phyloP scores from a whole-genome alignment of 2,113 vertebrate genomes.

The Pluvianellus socialis region DNA sequence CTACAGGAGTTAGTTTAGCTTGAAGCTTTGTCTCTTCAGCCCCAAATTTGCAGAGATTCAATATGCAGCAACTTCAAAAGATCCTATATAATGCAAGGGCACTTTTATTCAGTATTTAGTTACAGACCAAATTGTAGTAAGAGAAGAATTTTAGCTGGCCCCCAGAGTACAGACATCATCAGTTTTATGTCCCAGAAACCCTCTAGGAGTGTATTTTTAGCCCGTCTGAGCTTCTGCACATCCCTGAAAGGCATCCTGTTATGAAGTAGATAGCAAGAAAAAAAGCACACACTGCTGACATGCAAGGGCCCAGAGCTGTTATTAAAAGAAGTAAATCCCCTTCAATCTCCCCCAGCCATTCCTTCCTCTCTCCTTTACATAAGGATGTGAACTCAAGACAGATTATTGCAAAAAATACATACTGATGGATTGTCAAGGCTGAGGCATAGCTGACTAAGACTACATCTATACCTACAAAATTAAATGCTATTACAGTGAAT shows the following conservation, averaged over 20 bases:
- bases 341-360: background rate
- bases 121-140: background rate
- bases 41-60: background rate
- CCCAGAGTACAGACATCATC: background rate
- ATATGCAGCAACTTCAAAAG: background rate
- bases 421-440: background rate
- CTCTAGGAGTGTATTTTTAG: conserved; percentile 36
- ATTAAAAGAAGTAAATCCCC: conserved; percentile 37
- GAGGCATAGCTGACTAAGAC: background rate
- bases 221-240: background rate
- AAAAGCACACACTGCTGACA: conserved; percentile 11
- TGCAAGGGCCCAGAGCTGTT: conserved; percentile 11
- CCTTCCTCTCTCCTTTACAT: background rate
- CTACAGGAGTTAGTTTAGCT: background rate
- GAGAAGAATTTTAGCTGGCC: background rate
- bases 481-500: background rate
- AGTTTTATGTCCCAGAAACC: conserved; percentile 15
- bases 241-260: conserved; percentile 41
- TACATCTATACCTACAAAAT: background rate
- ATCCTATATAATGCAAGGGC: background rate
- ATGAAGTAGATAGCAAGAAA: conserved; percentile 27
- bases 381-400: background rate
- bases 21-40: background rate
- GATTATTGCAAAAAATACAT: conserved; percentile 4
- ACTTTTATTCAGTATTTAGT: conserved; percentile 1